phyloP scores from a whole-genome alignment of 2,888 invertebrate genomes.

The Pristionchus arcanus region DNA sequence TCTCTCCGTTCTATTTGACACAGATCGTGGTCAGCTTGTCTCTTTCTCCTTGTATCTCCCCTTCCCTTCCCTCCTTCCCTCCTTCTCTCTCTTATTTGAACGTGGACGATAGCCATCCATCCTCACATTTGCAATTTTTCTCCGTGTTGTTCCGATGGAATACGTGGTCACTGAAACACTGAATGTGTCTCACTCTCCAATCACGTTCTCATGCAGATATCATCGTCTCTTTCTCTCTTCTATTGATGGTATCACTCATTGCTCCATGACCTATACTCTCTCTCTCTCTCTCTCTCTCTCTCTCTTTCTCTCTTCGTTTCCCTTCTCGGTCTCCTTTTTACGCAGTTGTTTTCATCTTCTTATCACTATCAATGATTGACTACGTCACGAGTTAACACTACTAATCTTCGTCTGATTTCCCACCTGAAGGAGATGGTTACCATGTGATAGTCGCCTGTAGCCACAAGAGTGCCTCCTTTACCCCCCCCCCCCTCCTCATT shows the following conservation, averaged over 20 bases:
- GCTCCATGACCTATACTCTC: not conserved
- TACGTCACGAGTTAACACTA: not conserved
- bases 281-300: not conserved
- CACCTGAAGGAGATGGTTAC: not conserved
- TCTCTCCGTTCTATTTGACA: constrained; percentile 26
- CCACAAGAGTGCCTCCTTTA: not conserved
- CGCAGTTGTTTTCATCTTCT: not conserved
- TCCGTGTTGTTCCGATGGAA: not conserved
- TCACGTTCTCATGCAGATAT: not conserved
- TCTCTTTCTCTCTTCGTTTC: constrained; percentile 28
- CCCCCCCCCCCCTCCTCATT: not conserved
- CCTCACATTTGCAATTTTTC: not conserved
- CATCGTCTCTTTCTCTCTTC: not conserved
- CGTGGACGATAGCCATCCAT: not conserved
- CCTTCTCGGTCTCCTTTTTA: not conserved
- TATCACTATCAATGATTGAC: not conserved
- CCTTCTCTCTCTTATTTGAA: constrained; percentile 8
- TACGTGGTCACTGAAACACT: no score
- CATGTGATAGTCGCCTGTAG: not conserved
- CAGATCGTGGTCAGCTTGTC: constrained; percentile 7
- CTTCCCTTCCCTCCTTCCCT: not conserved
- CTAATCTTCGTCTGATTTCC: not conserved
- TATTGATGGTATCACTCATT: not conserved
- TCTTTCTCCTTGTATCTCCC: not conserved
- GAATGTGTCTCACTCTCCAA: not conserved